Conservation (phyloP, 2,888 invertebrate species). For the Catocala nupta region DNA sequence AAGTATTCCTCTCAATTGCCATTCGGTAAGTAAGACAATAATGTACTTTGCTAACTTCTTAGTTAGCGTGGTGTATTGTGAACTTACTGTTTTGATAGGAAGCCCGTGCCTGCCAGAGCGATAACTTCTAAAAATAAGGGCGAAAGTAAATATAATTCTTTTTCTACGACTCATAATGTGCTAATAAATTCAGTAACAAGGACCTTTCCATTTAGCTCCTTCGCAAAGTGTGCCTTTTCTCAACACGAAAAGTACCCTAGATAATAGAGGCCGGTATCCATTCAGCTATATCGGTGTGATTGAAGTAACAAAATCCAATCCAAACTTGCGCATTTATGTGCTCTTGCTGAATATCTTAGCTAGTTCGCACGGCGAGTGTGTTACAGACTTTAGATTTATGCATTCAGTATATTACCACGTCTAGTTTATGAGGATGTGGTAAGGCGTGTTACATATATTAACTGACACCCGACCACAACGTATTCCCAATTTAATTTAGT, state of each 20-base stretch:
- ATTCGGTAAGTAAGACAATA: too few species aligned
- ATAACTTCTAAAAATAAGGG: too few species aligned
- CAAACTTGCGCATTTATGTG: neutral
- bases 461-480: conserved; percentile 9
- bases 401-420: conserved; percentile 17
- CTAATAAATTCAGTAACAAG: too few species aligned
- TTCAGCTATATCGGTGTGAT: neutral
- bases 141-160: too few species aligned
- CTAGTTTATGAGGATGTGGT: conserved; percentile 28
- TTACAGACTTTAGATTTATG: conserved; percentile 4
- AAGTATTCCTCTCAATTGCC: too few species aligned
- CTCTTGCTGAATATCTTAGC: neutral
- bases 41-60: too few species aligned
- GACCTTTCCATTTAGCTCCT: too few species aligned
- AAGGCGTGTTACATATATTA: conserved; percentile 5
- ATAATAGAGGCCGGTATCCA: neutral
- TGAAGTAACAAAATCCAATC: neutral
- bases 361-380: neutral
- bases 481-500: conserved; percentile 19
- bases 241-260: neutral
- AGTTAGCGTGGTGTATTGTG: too few species aligned
- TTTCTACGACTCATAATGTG: too few species aligned
- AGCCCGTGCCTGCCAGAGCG: too few species aligned
- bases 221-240: too few species aligned
- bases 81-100: too few species aligned